Conservation (phyloP, 2,797 vertebrate species). For the Hyperoplus lanceolatus region DNA sequence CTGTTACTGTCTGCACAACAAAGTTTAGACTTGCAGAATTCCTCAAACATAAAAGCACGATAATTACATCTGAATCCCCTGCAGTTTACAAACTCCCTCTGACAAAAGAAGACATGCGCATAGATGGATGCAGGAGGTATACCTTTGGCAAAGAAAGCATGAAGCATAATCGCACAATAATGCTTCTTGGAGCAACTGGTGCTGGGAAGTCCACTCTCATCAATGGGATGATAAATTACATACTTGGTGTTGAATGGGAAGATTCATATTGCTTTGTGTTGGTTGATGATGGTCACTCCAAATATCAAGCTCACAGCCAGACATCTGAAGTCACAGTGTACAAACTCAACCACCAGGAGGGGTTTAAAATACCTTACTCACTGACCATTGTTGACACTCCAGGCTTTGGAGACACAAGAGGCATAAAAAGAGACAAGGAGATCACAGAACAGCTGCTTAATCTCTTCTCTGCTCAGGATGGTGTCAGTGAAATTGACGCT, state of each 20-base stretch:
- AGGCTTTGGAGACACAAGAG: constrained; percentile 70
- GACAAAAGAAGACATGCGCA: constrained; percentile 25
- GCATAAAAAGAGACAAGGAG: constrained; percentile 41
- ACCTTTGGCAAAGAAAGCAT: neutral
- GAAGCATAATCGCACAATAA: constrained; percentile 47
- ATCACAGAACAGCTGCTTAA: constrained; percentile 52
- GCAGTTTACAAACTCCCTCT: constrained; percentile 41
- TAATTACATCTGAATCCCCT: neutral
- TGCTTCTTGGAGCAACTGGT: constrained; percentile 61
- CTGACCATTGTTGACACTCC: constrained; percentile 59
- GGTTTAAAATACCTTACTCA: constrained; percentile 50
- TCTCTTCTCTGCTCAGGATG: constrained; percentile 42
- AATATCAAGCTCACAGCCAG: constrained; percentile 62
- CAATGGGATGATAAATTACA: constrained; percentile 71
- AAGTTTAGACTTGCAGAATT: constrained; percentile 31
- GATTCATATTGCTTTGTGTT: constrained; percentile 53
- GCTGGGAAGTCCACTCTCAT: constrained; percentile 54
- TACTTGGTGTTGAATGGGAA: constrained; percentile 66
- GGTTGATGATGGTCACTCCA: constrained; percentile 44
- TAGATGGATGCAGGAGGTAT: constrained; percentile 19
- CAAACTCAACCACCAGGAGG: constrained; percentile 50
- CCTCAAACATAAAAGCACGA: constrained; percentile 29
- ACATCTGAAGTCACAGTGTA: constrained; percentile 63
- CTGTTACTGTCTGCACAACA: constrained; percentile 18
- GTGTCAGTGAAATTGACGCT: constrained; percentile 51